Evolutionary conservation across 2,113 vertebrate species (phyloP), one percentile per base, ranked within the genome.

Genomic region (Heterochromis multidens): DNA sequence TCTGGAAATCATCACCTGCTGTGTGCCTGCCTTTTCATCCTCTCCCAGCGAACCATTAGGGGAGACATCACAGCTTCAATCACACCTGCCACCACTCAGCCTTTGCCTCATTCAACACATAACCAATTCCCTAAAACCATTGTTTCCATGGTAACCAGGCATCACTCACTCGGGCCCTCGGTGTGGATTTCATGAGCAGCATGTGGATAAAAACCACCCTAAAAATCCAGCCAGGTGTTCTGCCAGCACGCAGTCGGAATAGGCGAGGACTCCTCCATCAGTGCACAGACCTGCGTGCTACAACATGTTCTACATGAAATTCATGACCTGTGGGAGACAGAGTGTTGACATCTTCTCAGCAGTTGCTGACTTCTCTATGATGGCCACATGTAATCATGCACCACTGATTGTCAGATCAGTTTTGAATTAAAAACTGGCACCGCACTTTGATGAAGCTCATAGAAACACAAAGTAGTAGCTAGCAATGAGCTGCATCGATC

Each of bases 121-220:
- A 85, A 80, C 88, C 91, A 84, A 86, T 85, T 67, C 77, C 83
- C 27, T 35, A 60, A 56, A 88, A 82, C 78, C 79, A 78, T 77
- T 79, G 94, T 94, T 92, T 92, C 94, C 90, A 89, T 92, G 88
- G 92, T 83, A 92, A 95, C 91, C 2, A 9, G 58, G 76, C 77
- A 21, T 87, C 86, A 61, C 81, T 88, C 89, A 27, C 76, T 63
- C 25, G 4, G 57, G 21, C 74, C 76, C 61, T 62, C 17, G 8
- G 79, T 56, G 80, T 81, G 11, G 76, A 84, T 84, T 80, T 67
- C 89, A 84, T 25, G 88, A 87, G 87, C 81, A 81, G 88, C 85
- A 85, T 82, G 80, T 21, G 19, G 84, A 91, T 89, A 82, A 81
- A 83, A 84, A 81, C 62, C 89, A 37, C 57, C 88, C 87, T 56